Evolutionary conservation across 2,888 invertebrate genomes (phyloP), one percentile per base, ranked within the genome.

Genomic region (Buathra laborator): DNA sequence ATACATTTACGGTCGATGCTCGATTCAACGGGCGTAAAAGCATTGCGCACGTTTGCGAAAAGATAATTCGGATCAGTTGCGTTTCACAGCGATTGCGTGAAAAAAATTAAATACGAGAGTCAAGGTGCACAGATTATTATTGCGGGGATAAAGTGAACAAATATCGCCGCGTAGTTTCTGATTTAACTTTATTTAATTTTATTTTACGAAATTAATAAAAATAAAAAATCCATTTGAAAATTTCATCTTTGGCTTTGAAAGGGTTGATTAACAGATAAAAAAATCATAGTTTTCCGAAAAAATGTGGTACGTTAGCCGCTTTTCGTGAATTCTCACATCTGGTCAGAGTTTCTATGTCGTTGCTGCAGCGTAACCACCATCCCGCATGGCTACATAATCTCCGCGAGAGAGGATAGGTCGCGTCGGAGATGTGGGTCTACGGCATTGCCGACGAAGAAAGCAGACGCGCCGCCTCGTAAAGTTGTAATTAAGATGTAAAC

Each of bases 401-500:
- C 53, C 76, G 70, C n/a, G 64, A 64, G 59, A 62, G 64, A 71
- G 46, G 64, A 70, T 46, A 77, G 76, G 16, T 62, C 64, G 66
- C 56, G 75, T 37, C 37, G 81, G 46, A 66, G 48, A 67, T 43
- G 37, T n/a, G 29, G 5, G 64, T 62, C 62, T 64, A 44, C 74
- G 56, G 16, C 19, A n/a, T 59, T 68, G 56, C 72, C 76, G 67
- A 74, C 77, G 70, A 81, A 70, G 81, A 77, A 64, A 64, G 80
- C 62, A 64, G 68, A 62, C 48, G 81, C 48, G 78, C 59, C 19
- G 62, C 78, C 71, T 82, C 71, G 84, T 74, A 81, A 81, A 75
- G 74, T 77, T 59, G 84, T 84, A 86, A 86, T 86, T 84, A 86
- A 84, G 81, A 81, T 74, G 81, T 84, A 56, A 81, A 84, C 53